Base-by-base conservation (phyloP, 2,797 vertebrate genomes). In the Mus caroli region DNA sequence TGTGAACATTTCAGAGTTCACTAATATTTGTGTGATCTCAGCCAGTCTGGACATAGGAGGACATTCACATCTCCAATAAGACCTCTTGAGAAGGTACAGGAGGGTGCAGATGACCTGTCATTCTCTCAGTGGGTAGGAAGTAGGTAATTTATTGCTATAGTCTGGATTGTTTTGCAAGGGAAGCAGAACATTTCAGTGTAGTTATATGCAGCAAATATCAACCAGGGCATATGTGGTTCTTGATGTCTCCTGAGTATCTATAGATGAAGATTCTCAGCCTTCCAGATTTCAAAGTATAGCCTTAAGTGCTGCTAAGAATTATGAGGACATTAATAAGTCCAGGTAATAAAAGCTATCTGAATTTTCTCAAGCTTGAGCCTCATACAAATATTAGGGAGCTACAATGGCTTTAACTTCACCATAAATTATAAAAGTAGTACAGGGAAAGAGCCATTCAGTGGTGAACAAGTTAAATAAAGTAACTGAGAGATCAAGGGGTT, bases 301-400 rank as follows among this genome's bases (percentile, higher is more conserved):
- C 50, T 69, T 84, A 50, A 17, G 6, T 84, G 64, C 37, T 58
- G 3, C 19, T 54, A 67, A 14, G 60, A 60, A 52, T 76, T 87
- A 58, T 52, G 52, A 83, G 54, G 54, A 78, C 28, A 2, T 73
- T 9, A 82, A 24, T 26, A 84, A 28, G 34, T 96, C 19, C 58
- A 80, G 91, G 46, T 71, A 90, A 88, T 26, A 77, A 52, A 82
- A 88, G 13, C 3, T 14, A 6, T 79, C 76, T 52, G 73, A 71
- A 52, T 69, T 79, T 88, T 85, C 5, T 88, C 80, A 92, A 82
- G 80, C 24, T 56, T 88, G 67, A 56, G n/a, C n/a, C 84, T 31
- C 64, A 1, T 64, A 71, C 17, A 34, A 54, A 22, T 52, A 37
- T 67, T 37, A 54, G 10, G 12, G 34, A n/a, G 3, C 58, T 76